These are phyloP conservation scores for Drosophila ochracea DNA, from an alignment of 2,888 invertebrate genomes.

Conservation along the genomic window DNA sequence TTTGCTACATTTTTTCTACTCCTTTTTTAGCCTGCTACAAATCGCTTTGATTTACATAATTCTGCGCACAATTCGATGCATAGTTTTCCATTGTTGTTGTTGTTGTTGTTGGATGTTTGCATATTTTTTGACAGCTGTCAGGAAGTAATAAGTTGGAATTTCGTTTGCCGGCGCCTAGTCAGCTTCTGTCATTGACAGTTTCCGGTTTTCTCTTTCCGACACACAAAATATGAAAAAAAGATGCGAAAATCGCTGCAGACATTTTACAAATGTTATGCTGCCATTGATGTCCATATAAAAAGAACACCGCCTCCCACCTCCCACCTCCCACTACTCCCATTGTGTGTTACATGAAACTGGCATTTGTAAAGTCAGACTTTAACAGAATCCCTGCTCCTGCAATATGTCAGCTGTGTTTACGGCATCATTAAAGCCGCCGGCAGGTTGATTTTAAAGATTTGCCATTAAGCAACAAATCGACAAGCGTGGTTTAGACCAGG, in stretches of 20 bases:
- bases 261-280: slow-evolving; percentile 66
- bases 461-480: slow-evolving; percentile 59
- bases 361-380: background rate
- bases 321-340: background rate
- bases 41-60: slow-evolving; percentile 81
- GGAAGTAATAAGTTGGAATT: slow-evolving; percentile 82
- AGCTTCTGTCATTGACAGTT: slow-evolving; percentile 74
- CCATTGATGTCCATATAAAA: slow-evolving; percentile 16
- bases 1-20: slow-evolving; percentile 50
- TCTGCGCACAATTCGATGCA: slow-evolving; percentile 75
- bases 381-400: background rate
- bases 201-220: slow-evolving; percentile 38
- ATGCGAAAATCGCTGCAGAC: slow-evolving; percentile 63
- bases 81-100: slow-evolving; percentile 62
- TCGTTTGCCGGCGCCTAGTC: slow-evolving; percentile 70
- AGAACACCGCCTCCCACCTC: background rate
- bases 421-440: slow-evolving; percentile 59
- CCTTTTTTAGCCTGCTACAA: slow-evolving; percentile 68
- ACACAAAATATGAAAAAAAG: slow-evolving; percentile 5
- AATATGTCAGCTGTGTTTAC: slow-evolving; percentile 47
- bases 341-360: background rate
- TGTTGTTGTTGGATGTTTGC: slow-evolving; percentile 71
- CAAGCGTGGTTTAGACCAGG: slow-evolving; percentile 44
- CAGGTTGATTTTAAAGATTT: slow-evolving; percentile 72
- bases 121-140: slow-evolving; percentile 84